phyloP scores from a whole-genome alignment of 2,888 invertebrate species.

The Chorisops tibialis region DNA sequence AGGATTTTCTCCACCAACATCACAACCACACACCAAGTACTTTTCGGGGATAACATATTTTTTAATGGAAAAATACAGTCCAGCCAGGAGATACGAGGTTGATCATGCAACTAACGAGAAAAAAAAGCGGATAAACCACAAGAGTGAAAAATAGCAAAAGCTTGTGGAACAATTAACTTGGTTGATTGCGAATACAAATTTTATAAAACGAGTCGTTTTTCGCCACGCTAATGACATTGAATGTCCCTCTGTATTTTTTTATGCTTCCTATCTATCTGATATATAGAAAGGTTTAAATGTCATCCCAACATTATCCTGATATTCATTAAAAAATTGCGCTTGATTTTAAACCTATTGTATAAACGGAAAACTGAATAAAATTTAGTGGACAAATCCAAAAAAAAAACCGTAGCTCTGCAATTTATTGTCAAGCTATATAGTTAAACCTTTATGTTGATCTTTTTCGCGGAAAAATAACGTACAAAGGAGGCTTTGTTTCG shows the following conservation, averaged over 20 bases:
- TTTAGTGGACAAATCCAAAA: too few species aligned
- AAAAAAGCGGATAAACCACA: conserved; percentile 19
- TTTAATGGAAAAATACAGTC: conserved; percentile 3
- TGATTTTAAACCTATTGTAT: background rate
- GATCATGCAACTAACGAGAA: background rate
- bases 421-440: too few species aligned
- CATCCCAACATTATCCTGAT: background rate
- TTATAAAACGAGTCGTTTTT: conserved; percentile 16
- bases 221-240: conserved; percentile 1
- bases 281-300: background rate
- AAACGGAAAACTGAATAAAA: too few species aligned
- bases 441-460: too few species aligned
- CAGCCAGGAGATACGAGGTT: background rate
- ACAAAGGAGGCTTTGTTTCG: too few species aligned
- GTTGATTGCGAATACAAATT: conserved; percentile 24
- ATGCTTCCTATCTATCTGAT: background rate
- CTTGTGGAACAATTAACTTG: conserved; percentile 24
- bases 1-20: too few species aligned
- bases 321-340: background rate
- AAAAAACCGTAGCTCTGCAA: too few species aligned
- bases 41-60: background rate
- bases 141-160: conserved; percentile 23
- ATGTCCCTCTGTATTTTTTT: background rate
- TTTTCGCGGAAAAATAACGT: too few species aligned
- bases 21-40: too few species aligned